Conservation (phyloP, 2,113 vertebrate species). For the Choloepus hoffmanni region DNA sequence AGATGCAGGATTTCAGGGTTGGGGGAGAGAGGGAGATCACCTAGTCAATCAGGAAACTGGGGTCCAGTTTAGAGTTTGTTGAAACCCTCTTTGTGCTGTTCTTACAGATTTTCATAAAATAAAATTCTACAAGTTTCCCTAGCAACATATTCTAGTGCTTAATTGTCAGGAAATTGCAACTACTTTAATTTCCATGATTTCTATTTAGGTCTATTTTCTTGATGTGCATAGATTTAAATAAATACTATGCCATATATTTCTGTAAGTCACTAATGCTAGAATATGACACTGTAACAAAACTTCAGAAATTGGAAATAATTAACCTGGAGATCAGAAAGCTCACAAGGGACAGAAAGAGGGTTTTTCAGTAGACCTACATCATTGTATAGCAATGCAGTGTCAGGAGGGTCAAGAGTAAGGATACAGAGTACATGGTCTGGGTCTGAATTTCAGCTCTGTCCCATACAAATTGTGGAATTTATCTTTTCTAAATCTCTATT, state of each 20-base stretch:
- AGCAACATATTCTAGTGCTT: not conserved
- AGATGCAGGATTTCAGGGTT: not conserved
- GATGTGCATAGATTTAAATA: slow-evolving; percentile 40
- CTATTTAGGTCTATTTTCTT: slow-evolving; percentile 24
- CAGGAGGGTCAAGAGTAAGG: not conserved
- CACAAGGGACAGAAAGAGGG: not conserved
- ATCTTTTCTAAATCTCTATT: slow-evolving; percentile 7
- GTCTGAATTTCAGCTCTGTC: not conserved
- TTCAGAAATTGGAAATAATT: slow-evolving; percentile 22
- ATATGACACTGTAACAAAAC: not conserved
- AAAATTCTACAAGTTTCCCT: slow-evolving; percentile 1
- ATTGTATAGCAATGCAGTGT: not conserved
- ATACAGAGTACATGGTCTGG: not conserved
- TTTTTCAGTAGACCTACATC: not conserved
- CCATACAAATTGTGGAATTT: not conserved
- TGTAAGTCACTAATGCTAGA: slow-evolving; percentile 13
- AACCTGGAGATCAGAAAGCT: not conserved
- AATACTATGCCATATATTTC: not conserved
- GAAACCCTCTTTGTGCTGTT: slow-evolving; percentile 32
- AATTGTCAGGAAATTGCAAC: slow-evolving; percentile 19
- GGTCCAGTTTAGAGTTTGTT: not conserved
- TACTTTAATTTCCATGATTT: slow-evolving; percentile 28
- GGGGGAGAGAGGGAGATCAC: not conserved
- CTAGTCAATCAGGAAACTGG: not conserved
- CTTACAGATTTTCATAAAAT: slow-evolving; percentile 41